A percentile compares a stretch with the other conserved stretches of the same genome.
These are phyloP conservation scores for Amphipoea lucens DNA, from an alignment of 2,888 invertebrate species.

Conservation along the genomic window DNA sequence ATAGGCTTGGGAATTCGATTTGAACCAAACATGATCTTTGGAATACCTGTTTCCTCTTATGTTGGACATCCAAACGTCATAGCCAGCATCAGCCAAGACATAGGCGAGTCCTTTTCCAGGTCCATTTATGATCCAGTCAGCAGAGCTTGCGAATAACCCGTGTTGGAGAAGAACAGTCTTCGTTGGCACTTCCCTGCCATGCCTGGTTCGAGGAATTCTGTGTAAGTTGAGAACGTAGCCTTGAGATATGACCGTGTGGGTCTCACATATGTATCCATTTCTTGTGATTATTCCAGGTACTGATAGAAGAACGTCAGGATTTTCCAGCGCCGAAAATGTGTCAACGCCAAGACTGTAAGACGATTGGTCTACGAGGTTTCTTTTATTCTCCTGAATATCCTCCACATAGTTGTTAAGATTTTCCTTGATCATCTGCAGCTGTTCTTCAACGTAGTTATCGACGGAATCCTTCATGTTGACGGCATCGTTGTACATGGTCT, in stretches of 20 bases:
- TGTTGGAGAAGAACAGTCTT: slow-evolving; percentile 93
- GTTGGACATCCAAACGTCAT: slow-evolving; percentile 96
- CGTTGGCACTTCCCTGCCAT: slow-evolving; percentile 70
- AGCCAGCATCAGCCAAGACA: slow-evolving; percentile 92
- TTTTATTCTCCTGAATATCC: slow-evolving; percentile 74
- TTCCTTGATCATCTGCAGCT: slow-evolving; percentile 75
- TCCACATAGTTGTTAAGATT: slow-evolving; percentile 79
- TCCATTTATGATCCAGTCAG: slow-evolving; percentile 94
- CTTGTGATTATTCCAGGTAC: slow-evolving; percentile 83
- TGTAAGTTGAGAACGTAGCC: slow-evolving; percentile 95
- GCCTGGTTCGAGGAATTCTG: slow-evolving; percentile 92
- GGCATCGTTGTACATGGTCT: slow-evolving; percentile 69
- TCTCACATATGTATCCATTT: slow-evolving; percentile 93
- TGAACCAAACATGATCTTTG: slow-evolving; percentile 90
- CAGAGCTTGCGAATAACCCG: slow-evolving; percentile 94
- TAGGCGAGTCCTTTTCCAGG: slow-evolving; percentile 92
- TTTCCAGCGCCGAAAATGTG: slow-evolving; percentile 69
- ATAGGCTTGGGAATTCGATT: slow-evolving; percentile 90
- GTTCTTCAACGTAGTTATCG: slow-evolving; percentile 77
- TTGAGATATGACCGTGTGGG: slow-evolving; percentile 93
- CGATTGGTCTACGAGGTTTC: slow-evolving; percentile 75
- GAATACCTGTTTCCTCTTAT: slow-evolving; percentile 95
- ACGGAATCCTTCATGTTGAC: slow-evolving; percentile 76
- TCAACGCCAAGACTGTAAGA: slow-evolving; percentile 74
- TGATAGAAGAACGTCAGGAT: slow-evolving; percentile 80